Evolutionary conservation across 2,797 vertebrate species (phyloP).

Genomic region (Malurus splendens): DNA sequence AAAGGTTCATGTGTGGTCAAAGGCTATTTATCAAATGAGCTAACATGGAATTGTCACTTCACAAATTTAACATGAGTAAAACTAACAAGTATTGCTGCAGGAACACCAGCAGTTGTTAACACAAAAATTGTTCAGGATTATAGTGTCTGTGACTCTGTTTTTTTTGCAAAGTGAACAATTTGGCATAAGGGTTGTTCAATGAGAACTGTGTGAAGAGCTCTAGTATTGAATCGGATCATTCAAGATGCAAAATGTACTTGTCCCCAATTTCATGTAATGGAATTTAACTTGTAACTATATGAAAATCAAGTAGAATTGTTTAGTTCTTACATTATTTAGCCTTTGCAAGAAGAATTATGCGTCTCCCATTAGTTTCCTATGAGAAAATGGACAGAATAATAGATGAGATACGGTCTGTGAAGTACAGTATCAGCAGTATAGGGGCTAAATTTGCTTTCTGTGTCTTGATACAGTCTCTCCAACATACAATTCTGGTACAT

Average conservation of each 20-base stretch:
- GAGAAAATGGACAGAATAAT: not conserved
- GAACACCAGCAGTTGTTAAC: not conserved
- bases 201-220: not conserved
- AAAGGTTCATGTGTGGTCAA: conserved; percentile 20
- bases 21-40: not conserved
- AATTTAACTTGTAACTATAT: not conserved
- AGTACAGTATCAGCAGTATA: not conserved
- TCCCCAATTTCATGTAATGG: not conserved
- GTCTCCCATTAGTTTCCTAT: not conserved
- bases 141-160: not conserved
- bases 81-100: not conserved
- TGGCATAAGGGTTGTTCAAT: not conserved
- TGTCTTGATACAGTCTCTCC: not conserved
- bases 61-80: not conserved
- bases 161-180: not conserved
- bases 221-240: not conserved
- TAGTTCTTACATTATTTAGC: not conserved
- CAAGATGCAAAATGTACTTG: not conserved
- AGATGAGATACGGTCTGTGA: not conserved
- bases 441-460: not conserved
- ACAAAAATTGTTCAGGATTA: not conserved
- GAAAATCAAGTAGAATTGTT: not conserved
- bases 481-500: not conserved
- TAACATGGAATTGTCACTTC: not conserved
- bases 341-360: not conserved